Evolutionary conservation across 2,797 vertebrate species (phyloP), one percentile per base, ranked within the genome.

Genomic region (Acridotheres tristis): DNA sequence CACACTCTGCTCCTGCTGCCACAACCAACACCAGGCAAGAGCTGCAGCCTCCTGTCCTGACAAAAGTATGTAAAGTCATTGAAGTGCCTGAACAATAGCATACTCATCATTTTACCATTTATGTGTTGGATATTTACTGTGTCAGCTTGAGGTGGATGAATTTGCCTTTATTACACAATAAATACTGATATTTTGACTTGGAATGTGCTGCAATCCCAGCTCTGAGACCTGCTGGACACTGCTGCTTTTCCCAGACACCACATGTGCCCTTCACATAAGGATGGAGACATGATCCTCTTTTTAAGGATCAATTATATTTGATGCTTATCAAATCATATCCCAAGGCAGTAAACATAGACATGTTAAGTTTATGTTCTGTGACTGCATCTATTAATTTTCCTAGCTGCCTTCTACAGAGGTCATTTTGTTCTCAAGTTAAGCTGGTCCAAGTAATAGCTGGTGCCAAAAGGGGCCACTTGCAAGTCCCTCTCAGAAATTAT

Each of bases 271-370:
- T 77, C 80, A 47, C 12, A 7, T 43, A 54, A 65, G 55, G 55
- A 43, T 38, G 40, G 75, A 62, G 74, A 54, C 27, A 5, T 47
- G 36, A 81, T 30, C 55, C n/a, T 59, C 48, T 89, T 67, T 67
- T 85, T 53, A 54, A 68, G 45, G 53, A 62, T 69, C 32, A 79
- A 7, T 57, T 67, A 15, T 59, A 48, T 82, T 47, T 90, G 38
- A 55, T 79, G 71, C 71, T 93, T 89, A n/a, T 58, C 48, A 63
- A 62, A 76, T 93, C 62, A 32, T n/a, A 61, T 72, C 43, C 47
- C 40, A 61, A 40, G 40, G 45, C 54, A 80, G 42, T 32, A 85
- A 88, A 50, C 63, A 42, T 5, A 72, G 50, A 54, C 8, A 17
- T 22, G 17, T 62, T 73, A 58, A 72, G 48, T 91, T 92, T 55